Evolutionary conservation across 1,140 invertebrate species (phyloP).

Genomic region (Parasteatoda tepidariorum): DNA sequence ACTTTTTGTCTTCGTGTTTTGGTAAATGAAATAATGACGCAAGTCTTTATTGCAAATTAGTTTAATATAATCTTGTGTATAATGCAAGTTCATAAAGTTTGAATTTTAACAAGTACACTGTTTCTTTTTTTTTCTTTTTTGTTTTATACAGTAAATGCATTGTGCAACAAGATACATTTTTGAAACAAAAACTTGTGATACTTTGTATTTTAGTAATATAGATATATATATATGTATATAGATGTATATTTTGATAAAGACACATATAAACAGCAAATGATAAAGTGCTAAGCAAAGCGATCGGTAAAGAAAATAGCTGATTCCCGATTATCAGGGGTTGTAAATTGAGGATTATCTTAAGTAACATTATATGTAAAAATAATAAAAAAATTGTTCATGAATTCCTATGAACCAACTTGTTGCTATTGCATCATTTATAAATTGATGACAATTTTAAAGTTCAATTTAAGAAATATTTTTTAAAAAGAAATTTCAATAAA

Average conservation of each 20-base stretch:
- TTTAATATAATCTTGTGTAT: conserved; percentile 56
- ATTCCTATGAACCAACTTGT: no score
- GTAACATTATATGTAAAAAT: no score
- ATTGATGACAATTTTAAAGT: no score
- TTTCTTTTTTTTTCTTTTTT: conserved; percentile 11
- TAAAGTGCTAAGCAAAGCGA: conserved; percentile 32
- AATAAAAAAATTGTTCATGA: no score
- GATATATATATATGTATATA: not conserved
- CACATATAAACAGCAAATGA: conserved; percentile 32
- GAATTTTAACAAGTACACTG: conserved; percentile 51
- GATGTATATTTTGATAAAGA: conserved; percentile 6
- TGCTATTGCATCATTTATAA: no score
- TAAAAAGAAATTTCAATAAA: no score
- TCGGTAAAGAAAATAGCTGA: not conserved
- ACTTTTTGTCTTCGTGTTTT: no score
- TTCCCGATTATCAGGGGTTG: no score
- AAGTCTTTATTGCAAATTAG: conserved; percentile 48
- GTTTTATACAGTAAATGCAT: conserved; percentile 51
- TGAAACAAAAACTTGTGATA: conserved; percentile 32
- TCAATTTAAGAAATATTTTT: no score
- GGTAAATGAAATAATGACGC: not conserved
- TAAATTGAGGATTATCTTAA: no score
- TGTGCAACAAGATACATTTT: conserved; percentile 47
- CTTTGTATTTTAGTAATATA: conserved; percentile 6
- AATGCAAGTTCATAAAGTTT: conserved; percentile 58